Conservation (phyloP, 2,888 invertebrate species). For the Liodrosophila aerea region DNA sequence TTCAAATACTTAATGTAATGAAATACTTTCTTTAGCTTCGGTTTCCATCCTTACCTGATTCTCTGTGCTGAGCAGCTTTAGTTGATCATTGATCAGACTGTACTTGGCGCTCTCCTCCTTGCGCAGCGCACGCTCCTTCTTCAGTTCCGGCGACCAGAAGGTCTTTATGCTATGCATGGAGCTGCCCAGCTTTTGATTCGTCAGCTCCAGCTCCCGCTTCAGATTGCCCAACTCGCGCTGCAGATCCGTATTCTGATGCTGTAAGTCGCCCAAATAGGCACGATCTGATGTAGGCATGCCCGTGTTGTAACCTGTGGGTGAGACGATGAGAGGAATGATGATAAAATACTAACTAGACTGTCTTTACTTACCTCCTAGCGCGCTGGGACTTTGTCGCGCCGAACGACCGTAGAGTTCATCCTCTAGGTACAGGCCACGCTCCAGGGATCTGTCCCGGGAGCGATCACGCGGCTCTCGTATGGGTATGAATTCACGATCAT, state of each 20-base stretch:
- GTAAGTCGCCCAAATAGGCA: conserved; percentile 91
- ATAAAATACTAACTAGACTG: neutral
- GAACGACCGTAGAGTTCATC: conserved; percentile 88
- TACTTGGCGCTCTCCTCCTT: conserved; percentile 99
- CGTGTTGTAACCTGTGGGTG: conserved; percentile 77
- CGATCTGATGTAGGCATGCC: conserved; percentile 84
- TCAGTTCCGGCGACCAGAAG: conserved; percentile 99
- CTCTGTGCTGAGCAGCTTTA: conserved; percentile 97
- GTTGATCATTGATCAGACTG: conserved; percentile 97
- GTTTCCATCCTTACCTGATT: conserved; percentile 91
- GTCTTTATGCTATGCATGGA: conserved; percentile 99
- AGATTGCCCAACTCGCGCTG: conserved; percentile 95
- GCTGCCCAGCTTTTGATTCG: conserved; percentile 98
- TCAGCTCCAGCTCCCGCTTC: conserved; percentile 96
- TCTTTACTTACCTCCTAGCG: conserved; percentile 81
- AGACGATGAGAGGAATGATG: neutral
- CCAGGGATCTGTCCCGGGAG: conserved; percentile 87
- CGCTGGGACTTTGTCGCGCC: conserved; percentile 88
- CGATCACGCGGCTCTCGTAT: conserved; percentile 89
- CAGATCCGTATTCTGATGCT: conserved; percentile 96
- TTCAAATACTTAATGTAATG: neutral
- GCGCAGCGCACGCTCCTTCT: conserved; percentile 97
- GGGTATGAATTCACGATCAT: conserved; percentile 94
- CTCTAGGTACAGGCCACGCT: conserved; percentile 87
- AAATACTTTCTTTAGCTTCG: neutral